Evolutionary conservation across 2,888 invertebrate genomes (phyloP).

Genomic region (Drosophila demipolita): DNA sequence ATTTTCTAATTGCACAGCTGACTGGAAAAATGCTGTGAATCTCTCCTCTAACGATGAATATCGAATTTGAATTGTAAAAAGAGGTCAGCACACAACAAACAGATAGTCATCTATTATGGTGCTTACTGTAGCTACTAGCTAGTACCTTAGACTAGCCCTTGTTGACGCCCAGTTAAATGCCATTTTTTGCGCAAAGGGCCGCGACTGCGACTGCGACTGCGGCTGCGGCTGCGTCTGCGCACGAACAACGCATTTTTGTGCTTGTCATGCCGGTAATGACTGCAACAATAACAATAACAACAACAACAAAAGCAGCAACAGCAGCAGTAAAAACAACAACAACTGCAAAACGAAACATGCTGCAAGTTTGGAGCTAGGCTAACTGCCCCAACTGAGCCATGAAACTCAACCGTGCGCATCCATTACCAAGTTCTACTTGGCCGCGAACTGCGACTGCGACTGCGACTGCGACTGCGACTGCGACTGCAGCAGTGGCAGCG

Average conservation of each 20-base stretch:
- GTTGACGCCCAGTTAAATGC: constrained; percentile 73
- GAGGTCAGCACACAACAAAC: not conserved
- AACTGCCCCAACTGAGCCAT: constrained; percentile 82
- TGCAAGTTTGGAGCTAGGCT: constrained; percentile 69
- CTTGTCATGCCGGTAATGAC: constrained; percentile 82
- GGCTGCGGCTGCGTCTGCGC: constrained; percentile 61
- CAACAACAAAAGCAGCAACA: constrained; percentile 3
- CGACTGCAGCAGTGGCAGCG: not conserved
- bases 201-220: constrained; percentile 31
- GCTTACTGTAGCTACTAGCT: constrained; percentile 3
- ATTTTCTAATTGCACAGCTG: not conserved
- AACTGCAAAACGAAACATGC: constrained; percentile 62
- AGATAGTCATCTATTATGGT: not conserved
- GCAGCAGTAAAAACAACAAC: constrained; percentile 8
- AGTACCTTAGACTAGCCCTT: constrained; percentile 55
- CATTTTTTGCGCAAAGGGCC: constrained; percentile 52
- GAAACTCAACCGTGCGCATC: constrained; percentile 82
- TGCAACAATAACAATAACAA: constrained; percentile 49
- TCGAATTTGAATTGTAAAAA: not conserved
- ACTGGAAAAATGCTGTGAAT: not conserved
- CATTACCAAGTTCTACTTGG: constrained; percentile 68
- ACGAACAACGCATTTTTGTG: constrained; percentile 79
- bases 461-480: not conserved
- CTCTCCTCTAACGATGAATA: not conserved
- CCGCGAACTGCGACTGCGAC: constrained; percentile 52